phyloP scores from a whole-genome alignment of 1,140 invertebrate species.

The Bursaphelenchus mucronatus region DNA sequence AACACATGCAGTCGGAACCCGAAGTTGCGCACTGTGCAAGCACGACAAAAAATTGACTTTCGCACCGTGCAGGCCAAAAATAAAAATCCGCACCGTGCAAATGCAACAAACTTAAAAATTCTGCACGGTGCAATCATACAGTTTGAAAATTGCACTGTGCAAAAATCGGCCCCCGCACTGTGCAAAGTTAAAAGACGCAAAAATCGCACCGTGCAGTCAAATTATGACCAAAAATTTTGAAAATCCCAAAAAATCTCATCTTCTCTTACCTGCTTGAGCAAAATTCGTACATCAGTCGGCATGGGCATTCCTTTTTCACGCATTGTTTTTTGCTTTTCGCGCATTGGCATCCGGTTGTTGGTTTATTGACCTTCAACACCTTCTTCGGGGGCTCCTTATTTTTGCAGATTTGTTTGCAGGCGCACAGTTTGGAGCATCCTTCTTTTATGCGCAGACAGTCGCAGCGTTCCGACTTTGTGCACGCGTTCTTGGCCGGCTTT shows the following conservation, averaged over 20 bases:
- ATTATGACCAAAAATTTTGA: no score
- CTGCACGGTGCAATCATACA: no score
- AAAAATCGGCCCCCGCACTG: no score
- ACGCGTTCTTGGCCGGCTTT: slow-evolving; percentile 60
- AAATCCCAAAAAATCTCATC: slow-evolving; percentile 27
- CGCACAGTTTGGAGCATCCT: slow-evolving; percentile 58
- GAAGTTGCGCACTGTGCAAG: no score
- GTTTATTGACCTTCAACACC: slow-evolving; percentile 51
- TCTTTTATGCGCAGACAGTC: slow-evolving; percentile 60
- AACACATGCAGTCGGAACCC: no score
- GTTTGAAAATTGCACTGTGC: no score
- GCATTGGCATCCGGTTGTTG: slow-evolving; percentile 57
- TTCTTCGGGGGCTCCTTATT: slow-evolving; percentile 59
- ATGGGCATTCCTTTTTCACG: slow-evolving; percentile 60
- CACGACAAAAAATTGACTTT: no score
- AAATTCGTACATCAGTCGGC: slow-evolving; percentile 58
- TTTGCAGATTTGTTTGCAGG: slow-evolving; percentile 60
- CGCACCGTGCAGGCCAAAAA: no score
- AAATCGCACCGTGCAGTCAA: no score
- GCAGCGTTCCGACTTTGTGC: slow-evolving; percentile 56
- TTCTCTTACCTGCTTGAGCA: slow-evolving; percentile 53
- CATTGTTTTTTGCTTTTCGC: slow-evolving; percentile 60
- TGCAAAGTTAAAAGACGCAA: no score
- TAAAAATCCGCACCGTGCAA: no score
- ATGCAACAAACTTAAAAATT: no score